A percentile compares a stretch with the other conserved stretches of the same genome.
Conservation (phyloP, 2,797 vertebrate species). For the Trachops cirrhosus region DNA sequence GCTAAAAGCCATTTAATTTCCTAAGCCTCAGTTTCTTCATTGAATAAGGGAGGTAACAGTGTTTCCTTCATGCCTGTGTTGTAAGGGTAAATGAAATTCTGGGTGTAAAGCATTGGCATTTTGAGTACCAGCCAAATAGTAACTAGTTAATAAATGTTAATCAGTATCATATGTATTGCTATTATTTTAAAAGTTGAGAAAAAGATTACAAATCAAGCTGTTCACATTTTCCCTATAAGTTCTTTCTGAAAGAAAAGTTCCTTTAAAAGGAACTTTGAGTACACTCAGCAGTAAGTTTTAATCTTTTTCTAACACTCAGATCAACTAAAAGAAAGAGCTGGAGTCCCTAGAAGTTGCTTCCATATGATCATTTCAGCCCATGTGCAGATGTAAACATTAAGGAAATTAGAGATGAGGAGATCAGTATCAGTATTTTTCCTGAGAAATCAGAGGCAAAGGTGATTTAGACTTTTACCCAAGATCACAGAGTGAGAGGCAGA, state of each 20-base stretch:
- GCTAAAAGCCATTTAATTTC: neutral
- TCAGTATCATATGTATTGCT: neutral
- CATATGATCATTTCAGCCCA: neutral
- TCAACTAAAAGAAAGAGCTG: neutral
- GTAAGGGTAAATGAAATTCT: neutral
- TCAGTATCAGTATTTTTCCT: slow-evolving; percentile 14
- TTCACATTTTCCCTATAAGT: slow-evolving; percentile 3
- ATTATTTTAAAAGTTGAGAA: neutral
- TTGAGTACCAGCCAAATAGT: neutral
- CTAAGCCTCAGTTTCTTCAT: slow-evolving; percentile 6
- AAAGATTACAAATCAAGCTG: neutral
- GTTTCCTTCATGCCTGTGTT: neutral
- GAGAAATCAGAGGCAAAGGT: neutral
- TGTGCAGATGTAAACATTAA: neutral
- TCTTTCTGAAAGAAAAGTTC: neutral
- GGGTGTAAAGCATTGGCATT: neutral
- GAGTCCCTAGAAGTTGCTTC: neutral
- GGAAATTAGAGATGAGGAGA: neutral
- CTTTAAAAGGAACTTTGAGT: neutral
- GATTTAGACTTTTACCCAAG: neutral
- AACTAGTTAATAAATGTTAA: neutral
- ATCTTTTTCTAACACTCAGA: slow-evolving; percentile 49
- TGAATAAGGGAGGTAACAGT: neutral
- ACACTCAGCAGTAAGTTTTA: slow-evolving; percentile 43
- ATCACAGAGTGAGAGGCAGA: neutral